phyloP scores from a whole-genome alignment of 2,888 invertebrate genomes.

The Machimus atricapillus region DNA sequence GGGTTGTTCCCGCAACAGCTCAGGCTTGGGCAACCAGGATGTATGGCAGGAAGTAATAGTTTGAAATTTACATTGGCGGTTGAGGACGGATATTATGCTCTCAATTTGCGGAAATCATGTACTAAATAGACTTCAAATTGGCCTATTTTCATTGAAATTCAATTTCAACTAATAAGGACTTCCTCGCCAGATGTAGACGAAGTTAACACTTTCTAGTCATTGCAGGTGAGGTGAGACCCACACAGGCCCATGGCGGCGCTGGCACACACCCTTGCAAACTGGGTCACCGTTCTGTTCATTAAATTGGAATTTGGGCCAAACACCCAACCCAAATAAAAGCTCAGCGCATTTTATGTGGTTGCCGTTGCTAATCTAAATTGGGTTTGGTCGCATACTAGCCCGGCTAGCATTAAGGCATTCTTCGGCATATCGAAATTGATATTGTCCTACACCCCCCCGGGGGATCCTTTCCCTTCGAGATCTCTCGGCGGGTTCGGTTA shows the following conservation, averaged over 20 bases:
- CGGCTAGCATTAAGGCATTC: neutral
- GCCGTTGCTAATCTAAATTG: constrained; percentile 12
- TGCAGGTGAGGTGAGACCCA: neutral
- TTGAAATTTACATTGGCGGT: neutral
- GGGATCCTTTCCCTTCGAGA: neutral
- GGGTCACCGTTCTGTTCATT: constrained; percentile 23
- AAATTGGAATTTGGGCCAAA: constrained; percentile 10
- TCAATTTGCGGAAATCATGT: constrained; percentile 1
- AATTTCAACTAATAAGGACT: neutral
- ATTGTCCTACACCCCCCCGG: neutral
- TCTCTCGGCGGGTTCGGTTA: neutral
- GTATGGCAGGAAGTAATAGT: neutral
- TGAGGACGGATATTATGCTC: neutral
- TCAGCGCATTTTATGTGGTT: constrained; percentile 7
- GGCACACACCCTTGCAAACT: neutral
- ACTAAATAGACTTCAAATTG: neutral
- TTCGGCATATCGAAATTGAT: constrained; percentile 3
- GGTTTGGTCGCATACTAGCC: constrained; percentile 5
- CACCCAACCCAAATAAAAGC: constrained; percentile 27
- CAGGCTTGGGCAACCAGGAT: neutral
- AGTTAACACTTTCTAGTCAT: neutral
- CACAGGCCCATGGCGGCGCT: neutral
- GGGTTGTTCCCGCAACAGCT: neutral
- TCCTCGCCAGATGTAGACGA: neutral
- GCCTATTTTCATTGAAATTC: constrained; percentile 10